A percentile compares a stretch with the other conserved stretches of the same genome.
These are phyloP conservation scores for Addax nasomaculatus DNA, from an alignment of 2,113 vertebrate species.

Conservation along the genomic window DNA sequence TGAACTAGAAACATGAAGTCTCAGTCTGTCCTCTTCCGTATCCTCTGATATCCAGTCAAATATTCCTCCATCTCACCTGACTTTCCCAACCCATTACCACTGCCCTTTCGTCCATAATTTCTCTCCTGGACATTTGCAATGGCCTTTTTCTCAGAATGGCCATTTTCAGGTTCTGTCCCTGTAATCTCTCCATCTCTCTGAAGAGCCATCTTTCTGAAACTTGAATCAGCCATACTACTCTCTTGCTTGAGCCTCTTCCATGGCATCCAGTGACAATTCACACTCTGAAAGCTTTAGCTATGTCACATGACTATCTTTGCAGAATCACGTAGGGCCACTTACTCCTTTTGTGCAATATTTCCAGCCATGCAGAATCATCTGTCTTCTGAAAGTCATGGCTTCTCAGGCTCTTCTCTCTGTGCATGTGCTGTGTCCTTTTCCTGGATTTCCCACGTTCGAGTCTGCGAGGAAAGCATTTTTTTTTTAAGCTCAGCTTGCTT, in stretches of 20 bases:
- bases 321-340: not conserved
- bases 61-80: not conserved
- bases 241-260: not conserved
- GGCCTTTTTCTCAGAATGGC: not conserved
- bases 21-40: not conserved
- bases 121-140: not conserved
- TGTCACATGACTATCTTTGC: not conserved
- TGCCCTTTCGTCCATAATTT: not conserved
- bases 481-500: not conserved
- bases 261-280: not conserved
- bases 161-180: not conserved
- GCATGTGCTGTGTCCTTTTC: not conserved
- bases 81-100: not conserved
- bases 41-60: not conserved
- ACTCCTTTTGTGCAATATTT: not conserved
- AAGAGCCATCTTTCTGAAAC: not conserved
- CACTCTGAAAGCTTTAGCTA: not conserved
- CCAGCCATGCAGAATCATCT: not conserved
- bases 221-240: not conserved
- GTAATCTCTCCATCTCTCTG: not conserved
- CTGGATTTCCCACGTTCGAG: not conserved
- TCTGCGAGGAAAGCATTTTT: not conserved
- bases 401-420: too few species aligned
- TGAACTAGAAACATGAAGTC: not conserved
- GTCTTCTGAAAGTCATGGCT: not conserved